Conservation (phyloP, 2,888 invertebrate species). For the Eudasyphora cyanicolor region DNA sequence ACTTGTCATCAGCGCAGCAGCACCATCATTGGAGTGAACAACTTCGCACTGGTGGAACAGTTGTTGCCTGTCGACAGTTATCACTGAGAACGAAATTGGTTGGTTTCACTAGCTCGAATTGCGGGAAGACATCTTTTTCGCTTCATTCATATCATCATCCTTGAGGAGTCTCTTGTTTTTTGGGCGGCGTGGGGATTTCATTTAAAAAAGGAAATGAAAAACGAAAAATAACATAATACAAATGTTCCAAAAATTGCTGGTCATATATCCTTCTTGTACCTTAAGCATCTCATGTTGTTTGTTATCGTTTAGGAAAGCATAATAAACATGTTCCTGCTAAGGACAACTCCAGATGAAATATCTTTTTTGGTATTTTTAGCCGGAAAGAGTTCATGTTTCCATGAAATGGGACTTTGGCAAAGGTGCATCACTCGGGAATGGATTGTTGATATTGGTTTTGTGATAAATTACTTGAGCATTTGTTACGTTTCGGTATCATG, state of each 20-base stretch:
- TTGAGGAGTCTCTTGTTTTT: too few species aligned
- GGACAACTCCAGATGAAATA: not conserved
- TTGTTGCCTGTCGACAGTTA: slow-evolving; percentile 6
- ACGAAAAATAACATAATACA: slow-evolving; percentile 7
- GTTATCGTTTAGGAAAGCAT: not conserved
- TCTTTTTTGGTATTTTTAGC: not conserved
- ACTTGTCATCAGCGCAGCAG: not conserved
- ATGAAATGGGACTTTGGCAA: not conserved
- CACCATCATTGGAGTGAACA: not conserved
- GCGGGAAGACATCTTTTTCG: not conserved
- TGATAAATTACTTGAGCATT: slow-evolving; percentile 56
- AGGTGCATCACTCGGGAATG: not conserved
- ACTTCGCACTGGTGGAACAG: slow-evolving; percentile 9
- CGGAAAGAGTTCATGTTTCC: not conserved
- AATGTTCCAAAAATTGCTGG: slow-evolving; percentile 14
- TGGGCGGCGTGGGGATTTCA: not conserved
- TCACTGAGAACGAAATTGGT: slow-evolving; percentile 10
- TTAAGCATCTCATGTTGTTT: not conserved
- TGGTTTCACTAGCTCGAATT: not conserved
- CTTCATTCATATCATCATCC: not conserved
- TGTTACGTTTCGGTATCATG: slow-evolving; percentile 40
- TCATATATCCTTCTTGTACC: not conserved
- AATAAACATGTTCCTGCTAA: slow-evolving; percentile 12
- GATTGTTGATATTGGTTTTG: slow-evolving; percentile 45
- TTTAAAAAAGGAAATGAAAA: not conserved